Base-by-base conservation (phyloP, 2,113 vertebrate genomes). In the Nasalis larvatus region DNA sequence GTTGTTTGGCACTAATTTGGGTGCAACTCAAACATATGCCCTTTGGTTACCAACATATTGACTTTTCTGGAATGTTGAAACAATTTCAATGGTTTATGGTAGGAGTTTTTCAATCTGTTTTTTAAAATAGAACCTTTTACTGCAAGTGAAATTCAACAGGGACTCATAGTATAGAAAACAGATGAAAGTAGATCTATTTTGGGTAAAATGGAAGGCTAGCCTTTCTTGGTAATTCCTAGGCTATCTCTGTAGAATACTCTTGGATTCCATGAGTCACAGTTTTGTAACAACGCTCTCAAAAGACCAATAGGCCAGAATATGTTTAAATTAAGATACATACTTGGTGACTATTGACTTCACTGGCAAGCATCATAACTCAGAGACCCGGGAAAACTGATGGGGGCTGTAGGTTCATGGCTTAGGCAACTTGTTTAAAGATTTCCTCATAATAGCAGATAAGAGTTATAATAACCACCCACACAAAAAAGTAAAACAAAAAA, bases 291-390 rank as follows among this genome's bases (percentile, higher is more conserved):
- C 5, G 86, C 2, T 17, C 37, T 95, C 27, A 89, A 94, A 94
- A 82, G 9, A 54, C 6, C 17, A 86, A 52, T 66, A 66, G 3
- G 9, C 0, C 4, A 86, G 6, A 69, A 81, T 45, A 76, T 49
- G 11, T 77, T 89, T 94, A 91, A 82, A 97, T 89, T 76, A 95
- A 92, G 25, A 73, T 54, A 85, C 35, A 23, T 35, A 74, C 82
- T 85, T 82, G 13, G 4, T 81, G 25, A 87, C 11, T 80, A 20
- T 89, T 93, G 21, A 74, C 42, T 84, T 89, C 7, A 74, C 23
- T 85, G 23, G 16, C n/a, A 81, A 89, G 71, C 77, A 0, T 63
- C 13, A 35, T 81, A 91, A 85, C 37, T 96, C 45, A 86, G 58
- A 84, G 37, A 86, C 11, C 5, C 14, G 52, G n/a, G 37, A 2